Evolutionary conservation across 1,140 invertebrate genomes (phyloP).

Genomic region (Archegozetes longisetosus): DNA sequence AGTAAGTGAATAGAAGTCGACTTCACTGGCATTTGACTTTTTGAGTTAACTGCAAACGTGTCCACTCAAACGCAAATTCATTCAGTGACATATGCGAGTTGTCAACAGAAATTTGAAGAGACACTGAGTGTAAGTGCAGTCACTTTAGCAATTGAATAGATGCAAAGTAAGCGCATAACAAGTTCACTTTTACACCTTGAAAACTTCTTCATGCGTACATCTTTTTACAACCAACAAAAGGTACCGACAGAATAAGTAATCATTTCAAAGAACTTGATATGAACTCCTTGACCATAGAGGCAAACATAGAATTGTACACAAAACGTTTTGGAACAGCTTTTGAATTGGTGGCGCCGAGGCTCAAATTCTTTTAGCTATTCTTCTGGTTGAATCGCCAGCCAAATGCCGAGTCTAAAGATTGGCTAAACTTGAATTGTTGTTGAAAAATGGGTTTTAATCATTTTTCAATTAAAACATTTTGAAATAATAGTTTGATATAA

Average conservation of each 20-base stretch:
- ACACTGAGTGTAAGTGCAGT: not conserved
- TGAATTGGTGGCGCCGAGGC: not conserved
- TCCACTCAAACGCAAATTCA: not conserved
- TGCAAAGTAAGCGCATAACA: not conserved
- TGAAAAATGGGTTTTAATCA: too few species aligned
- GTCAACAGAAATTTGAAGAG: not conserved
- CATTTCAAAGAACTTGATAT: not conserved
- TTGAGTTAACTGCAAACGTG: not conserved
- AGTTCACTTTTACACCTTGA: not conserved
- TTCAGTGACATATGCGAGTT: not conserved
- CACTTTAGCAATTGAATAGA: not conserved
- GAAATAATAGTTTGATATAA: too few species aligned
- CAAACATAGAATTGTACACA: not conserved
- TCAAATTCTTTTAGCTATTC: too few species aligned
- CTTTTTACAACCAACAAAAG: not conserved
- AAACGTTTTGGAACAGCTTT: not conserved
- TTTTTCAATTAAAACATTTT: too few species aligned
- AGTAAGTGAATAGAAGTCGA: not conserved
- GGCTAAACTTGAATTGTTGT: too few species aligned
- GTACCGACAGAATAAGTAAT: not conserved
- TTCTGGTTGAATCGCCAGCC: too few species aligned
- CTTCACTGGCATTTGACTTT: not conserved
- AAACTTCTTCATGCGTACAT: not conserved
- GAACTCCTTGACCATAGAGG: not conserved
- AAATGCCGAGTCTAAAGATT: too few species aligned